Evolutionary conservation across 37 sponge, comb jelly and placozoan species (phyloP).

Genomic region (Halichondria panicea): DNA sequence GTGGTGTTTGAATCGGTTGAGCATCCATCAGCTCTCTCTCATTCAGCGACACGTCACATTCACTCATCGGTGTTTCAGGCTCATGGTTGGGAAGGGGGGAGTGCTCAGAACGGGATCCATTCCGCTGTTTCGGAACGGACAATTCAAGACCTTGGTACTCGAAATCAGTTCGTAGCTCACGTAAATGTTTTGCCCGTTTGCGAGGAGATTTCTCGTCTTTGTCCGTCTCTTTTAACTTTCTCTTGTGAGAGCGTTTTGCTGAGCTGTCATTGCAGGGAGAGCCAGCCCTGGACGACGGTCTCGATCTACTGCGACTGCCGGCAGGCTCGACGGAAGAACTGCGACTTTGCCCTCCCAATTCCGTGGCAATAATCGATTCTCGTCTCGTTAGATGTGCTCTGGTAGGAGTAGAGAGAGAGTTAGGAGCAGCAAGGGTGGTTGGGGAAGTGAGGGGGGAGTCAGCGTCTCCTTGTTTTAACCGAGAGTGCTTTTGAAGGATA

Average conservation of each 20-base stretch:
- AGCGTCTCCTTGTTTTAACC: conserved; percentile 12
- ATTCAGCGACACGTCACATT: too few species aligned
- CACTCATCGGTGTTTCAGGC: background rate
- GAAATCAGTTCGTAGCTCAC: conserved; percentile 10
- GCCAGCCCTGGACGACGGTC: background rate
- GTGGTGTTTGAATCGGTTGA: background rate
- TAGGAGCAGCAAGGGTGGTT: background rate
- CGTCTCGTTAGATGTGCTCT: background rate
- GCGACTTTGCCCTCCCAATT: conserved; percentile 21
- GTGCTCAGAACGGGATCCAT: background rate
- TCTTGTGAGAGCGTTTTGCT: conserved; percentile 1
- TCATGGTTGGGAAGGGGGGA: background rate
- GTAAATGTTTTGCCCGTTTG: conserved; percentile 1
- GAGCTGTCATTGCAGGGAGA: too few species aligned
- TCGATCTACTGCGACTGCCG: background rate
- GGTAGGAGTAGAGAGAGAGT: background rate
- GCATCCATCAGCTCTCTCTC: background rate
- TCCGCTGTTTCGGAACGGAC: background rate
- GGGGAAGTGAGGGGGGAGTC: background rate
- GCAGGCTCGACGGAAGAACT: conserved; percentile 38
- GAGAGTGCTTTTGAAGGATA: conserved; percentile 49
- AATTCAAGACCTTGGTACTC: conserved; percentile 17
- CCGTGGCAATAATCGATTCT: conserved; percentile 16
- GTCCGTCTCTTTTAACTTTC: conserved; percentile 1
- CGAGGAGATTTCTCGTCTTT: background rate